These are phyloP conservation scores for Dynastes grantii DNA, from an alignment of 2,888 invertebrate species.

Conservation along the genomic window DNA sequence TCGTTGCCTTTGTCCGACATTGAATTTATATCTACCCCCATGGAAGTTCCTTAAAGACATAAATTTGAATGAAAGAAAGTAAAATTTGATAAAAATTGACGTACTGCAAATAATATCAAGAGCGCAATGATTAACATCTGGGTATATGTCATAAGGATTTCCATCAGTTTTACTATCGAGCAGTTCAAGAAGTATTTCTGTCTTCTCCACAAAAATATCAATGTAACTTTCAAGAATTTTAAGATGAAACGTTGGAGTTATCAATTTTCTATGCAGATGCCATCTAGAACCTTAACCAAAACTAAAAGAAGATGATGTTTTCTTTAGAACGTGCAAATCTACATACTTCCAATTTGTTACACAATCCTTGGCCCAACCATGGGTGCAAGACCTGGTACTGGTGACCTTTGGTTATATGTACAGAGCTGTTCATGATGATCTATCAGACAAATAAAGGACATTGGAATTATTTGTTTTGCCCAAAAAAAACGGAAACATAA, in stretches of 20 bases:
- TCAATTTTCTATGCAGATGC: constrained; percentile 60
- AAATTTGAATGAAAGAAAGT: constrained; percentile 25
- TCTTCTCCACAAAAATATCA: constrained; percentile 62
- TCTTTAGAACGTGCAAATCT: neutral
- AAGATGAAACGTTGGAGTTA: constrained; percentile 65
- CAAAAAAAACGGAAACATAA: neutral
- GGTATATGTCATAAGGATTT: constrained; percentile 62
- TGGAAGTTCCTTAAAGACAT: constrained; percentile 73
- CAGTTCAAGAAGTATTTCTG: constrained; percentile 57
- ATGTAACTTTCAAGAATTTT: constrained; percentile 62
- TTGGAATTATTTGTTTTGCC: neutral
- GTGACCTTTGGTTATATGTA: constrained; percentile 32
- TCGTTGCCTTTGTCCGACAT: constrained; percentile 67
- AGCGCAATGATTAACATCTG: constrained; percentile 61
- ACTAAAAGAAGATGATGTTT: neutral
- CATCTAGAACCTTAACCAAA: constrained; percentile 55
- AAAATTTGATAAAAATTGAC: constrained; percentile 39
- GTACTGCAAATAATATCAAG: constrained; percentile 65
- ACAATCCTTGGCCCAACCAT: constrained; percentile 46
- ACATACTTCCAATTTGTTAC: constrained; percentile 42
- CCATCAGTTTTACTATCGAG: constrained; percentile 58
- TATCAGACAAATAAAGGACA: constrained; percentile 26
- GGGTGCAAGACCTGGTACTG: constrained; percentile 21
- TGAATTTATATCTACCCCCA: constrained; percentile 72
- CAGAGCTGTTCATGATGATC: constrained; percentile 39